phyloP scores from a whole-genome alignment of 2,888 invertebrate genomes.

The Pogonocherus hispidulus region DNA sequence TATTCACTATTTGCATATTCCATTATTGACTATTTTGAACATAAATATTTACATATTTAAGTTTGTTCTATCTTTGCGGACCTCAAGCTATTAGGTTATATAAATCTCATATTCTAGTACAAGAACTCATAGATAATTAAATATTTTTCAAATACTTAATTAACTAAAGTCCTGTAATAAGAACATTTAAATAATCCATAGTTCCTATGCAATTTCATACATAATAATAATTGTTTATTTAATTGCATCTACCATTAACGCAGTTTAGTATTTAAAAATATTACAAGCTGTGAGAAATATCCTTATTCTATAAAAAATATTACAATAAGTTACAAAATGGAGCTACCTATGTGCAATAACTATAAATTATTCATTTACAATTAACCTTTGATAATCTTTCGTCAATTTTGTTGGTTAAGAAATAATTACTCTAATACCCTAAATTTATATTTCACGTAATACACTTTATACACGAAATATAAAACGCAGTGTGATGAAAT shows the following conservation, averaged over 20 bases:
- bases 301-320: slow-evolving; percentile 7
- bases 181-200: slow-evolving; percentile 14
- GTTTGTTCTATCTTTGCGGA: too few species aligned
- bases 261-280: slow-evolving; percentile 4
- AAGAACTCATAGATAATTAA: neutral
- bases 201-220: neutral
- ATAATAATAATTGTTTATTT: slow-evolving; percentile 16
- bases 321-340: slow-evolving; percentile 22
- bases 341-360: slow-evolving; percentile 4
- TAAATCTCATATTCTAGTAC: too few species aligned
- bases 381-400: slow-evolving; percentile 17
- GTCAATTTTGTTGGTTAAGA: slow-evolving; percentile 18
- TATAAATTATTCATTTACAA: slow-evolving; percentile 20
- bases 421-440: slow-evolving; percentile 7
- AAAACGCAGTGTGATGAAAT: neutral
- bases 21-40: too few species aligned
- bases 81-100: too few species aligned
- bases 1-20: too few species aligned
- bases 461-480: neutral
- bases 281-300: slow-evolving; percentile 23
- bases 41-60: too few species aligned
- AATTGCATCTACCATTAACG: slow-evolving; percentile 3
- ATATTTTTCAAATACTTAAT: slow-evolving; percentile 11
- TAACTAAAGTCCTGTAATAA: slow-evolving; percentile 8
- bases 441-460: neutral